These are phyloP conservation scores for Gymnothorax javanicus DNA, from an alignment of 2,797 vertebrate species.

Conservation along the genomic window DNA sequence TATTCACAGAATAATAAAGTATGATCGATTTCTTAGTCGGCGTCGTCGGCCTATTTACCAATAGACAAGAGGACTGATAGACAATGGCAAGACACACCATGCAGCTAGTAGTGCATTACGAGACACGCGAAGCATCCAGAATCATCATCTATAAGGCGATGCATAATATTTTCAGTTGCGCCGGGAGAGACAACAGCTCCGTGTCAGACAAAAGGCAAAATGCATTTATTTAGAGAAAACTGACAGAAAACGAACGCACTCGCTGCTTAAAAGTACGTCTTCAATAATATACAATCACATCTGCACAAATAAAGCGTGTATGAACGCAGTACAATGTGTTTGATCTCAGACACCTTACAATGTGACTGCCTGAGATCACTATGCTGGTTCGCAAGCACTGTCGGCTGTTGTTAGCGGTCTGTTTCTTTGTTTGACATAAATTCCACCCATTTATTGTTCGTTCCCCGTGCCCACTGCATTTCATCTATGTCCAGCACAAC, in stretches of 20 bases:
- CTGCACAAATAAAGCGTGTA: neutral
- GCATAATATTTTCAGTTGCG: neutral
- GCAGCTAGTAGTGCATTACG: neutral
- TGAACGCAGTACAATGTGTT: neutral
- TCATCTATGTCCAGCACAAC: neutral
- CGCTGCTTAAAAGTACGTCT: neutral
- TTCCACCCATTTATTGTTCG: slow-evolving; percentile 11
- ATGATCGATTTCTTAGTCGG: neutral
- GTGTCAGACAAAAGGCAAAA: neutral
- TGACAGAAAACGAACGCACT: neutral
- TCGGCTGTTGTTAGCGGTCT: neutral
- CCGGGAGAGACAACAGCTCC: neutral
- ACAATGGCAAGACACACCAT: too few relatives aligned
- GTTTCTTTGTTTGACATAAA: slow-evolving; percentile 15
- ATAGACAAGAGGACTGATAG: too few relatives aligned
- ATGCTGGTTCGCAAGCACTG: neutral
- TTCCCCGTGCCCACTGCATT: neutral
- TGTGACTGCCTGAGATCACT: neutral
- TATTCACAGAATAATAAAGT: neutral
- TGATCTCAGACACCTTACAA: neutral
- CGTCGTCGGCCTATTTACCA: neutral
- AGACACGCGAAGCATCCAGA: neutral
- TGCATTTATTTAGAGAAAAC: neutral
- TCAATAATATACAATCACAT: neutral
- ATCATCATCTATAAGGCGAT: neutral